Evolutionary conservation across 2,113 vertebrate species (phyloP).

Genomic region (Poicephalus gulielmi): DNA sequence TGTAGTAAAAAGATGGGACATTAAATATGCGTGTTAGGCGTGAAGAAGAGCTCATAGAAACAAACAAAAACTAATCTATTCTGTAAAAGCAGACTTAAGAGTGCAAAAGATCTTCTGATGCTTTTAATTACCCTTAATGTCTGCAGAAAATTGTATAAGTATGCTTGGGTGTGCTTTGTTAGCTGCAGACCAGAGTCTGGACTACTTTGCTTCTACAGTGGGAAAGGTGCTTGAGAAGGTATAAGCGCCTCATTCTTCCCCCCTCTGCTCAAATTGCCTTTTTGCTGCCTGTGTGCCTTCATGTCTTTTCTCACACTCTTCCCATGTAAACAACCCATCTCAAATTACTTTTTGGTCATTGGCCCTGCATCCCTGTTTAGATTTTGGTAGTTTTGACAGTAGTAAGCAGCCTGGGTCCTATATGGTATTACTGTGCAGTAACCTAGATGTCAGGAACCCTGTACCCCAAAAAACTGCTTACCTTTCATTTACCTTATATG

Average conservation of each 20-base stretch:
- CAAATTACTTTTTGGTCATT: background rate
- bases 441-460: background rate
- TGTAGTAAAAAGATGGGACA: background rate
- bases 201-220: background rate
- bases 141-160: fast-evolving
- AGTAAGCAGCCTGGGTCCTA: background rate
- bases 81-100: background rate
- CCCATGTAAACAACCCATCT: background rate
- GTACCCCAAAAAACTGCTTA: background rate
- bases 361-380: background rate
- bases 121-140: background rate
- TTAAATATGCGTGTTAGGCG: background rate
- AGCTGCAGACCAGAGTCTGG: background rate
- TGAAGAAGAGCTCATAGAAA: background rate
- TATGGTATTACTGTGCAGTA: background rate
- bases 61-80: background rate
- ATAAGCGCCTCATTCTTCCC: background rate
- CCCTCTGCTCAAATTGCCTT: background rate
- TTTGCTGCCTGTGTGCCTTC: background rate
- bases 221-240: background rate
- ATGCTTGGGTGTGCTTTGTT: background rate
- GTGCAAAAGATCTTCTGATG: background rate
- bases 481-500: background rate
- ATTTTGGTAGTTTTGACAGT: background rate
- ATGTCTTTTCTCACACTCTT: background rate